Evolutionary conservation across 2,888 invertebrate genomes (phyloP).

Genomic region (Scaptomyza caliginosa): DNA sequence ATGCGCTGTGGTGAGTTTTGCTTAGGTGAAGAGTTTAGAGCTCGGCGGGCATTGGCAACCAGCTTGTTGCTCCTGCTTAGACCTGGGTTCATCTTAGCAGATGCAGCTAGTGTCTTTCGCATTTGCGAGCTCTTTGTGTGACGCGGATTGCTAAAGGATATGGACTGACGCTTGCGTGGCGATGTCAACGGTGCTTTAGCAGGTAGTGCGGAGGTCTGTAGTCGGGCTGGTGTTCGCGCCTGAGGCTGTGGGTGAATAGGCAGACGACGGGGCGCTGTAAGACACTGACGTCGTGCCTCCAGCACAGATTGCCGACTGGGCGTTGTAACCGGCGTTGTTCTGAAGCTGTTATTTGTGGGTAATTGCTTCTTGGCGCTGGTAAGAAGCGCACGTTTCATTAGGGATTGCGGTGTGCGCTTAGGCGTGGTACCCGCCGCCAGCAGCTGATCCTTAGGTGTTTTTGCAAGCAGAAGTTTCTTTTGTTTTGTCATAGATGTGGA

Average conservation of each 20-base stretch:
- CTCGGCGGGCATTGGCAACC: constrained; percentile 63
- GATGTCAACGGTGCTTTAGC: constrained; percentile 30
- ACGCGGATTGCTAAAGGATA: constrained; percentile 42
- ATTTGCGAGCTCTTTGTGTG: constrained; percentile 56
- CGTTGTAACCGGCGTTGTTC: constrained; percentile 25
- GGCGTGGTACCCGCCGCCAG: constrained; percentile 52
- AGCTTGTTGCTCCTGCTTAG: constrained; percentile 51
- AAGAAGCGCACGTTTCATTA: constrained; percentile 79
- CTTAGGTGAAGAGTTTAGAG: constrained; percentile 49
- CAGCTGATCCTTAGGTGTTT: constrained; percentile 48
- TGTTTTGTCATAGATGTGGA: constrained; percentile 18
- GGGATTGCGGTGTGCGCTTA: constrained; percentile 75
- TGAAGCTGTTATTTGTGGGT: constrained; percentile 18
- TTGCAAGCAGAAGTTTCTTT: constrained; percentile 1
- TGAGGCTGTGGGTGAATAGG: constrained; percentile 40
- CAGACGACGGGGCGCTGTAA: constrained; percentile 59
- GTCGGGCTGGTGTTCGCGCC: constrained; percentile 24
- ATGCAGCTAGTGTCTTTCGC: constrained; percentile 56
- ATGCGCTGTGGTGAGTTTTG: constrained; percentile 31
- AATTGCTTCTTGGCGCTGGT: constrained; percentile 80
- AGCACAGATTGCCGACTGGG: constrained; percentile 30
- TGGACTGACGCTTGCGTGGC: constrained; percentile 32
- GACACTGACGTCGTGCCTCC: constrained; percentile 49
- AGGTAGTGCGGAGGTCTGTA: background rate
- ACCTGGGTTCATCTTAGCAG: constrained; percentile 41